Evolutionary conservation across 1,140 invertebrate genomes (phyloP).

Genomic region (Pachypsylla venusta): DNA sequence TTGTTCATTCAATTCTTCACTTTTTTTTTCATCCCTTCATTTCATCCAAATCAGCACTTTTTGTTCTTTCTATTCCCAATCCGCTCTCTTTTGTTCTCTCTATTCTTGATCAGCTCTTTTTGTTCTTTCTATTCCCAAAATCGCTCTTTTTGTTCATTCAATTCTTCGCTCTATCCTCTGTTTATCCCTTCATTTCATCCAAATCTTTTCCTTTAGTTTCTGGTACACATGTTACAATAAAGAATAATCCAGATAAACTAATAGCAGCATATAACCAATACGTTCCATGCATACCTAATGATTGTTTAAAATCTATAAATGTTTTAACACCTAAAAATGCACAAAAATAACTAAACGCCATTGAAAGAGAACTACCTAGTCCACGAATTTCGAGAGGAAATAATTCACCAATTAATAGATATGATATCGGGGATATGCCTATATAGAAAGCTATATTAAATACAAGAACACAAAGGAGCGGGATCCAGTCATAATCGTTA

Average conservation of each 20-base stretch:
- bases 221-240: conserved; percentile 70
- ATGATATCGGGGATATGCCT: conserved; percentile 79
- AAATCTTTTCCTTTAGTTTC: conserved; percentile 78
- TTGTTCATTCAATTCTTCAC: too few relatives aligned
- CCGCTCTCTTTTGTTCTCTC: too few relatives aligned
- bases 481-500: conserved; percentile 52
- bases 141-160: too few relatives aligned
- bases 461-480: conserved; percentile 59
- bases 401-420: conserved; percentile 71
- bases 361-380: conserved; percentile 64
- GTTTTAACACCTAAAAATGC: conserved; percentile 80
- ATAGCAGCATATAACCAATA: conserved; percentile 82
- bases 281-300: conserved; percentile 58
- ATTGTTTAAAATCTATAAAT: conserved; percentile 59
- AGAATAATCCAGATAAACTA: conserved; percentile 62
- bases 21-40: too few relatives aligned
- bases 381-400: conserved; percentile 73
- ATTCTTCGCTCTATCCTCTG: not conserved
- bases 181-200: conserved; percentile 53
- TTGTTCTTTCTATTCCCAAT: too few relatives aligned
- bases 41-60: too few relatives aligned
- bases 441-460: conserved; percentile 72
- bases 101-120: too few relatives aligned
- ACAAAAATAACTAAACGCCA: conserved; percentile 71
- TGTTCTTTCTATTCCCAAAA: too few relatives aligned